Conservation (phyloP, 2,797 vertebrate species). For the Notolabrus celidotus region DNA sequence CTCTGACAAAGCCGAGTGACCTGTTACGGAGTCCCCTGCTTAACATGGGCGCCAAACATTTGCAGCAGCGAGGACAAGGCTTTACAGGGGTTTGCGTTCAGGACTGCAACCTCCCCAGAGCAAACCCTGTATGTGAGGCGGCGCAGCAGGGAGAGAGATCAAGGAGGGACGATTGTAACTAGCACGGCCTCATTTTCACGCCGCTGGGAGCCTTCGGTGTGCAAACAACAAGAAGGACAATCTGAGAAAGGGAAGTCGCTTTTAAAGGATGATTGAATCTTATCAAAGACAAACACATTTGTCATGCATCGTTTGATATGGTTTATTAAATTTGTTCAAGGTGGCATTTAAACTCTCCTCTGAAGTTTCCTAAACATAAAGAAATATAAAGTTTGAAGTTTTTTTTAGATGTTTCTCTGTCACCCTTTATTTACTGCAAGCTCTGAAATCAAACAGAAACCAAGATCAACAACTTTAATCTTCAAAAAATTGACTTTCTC, state of each 20-base stretch:
- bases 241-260: background rate
- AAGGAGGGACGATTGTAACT: slow-evolving; percentile 12
- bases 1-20: slow-evolving; percentile 5
- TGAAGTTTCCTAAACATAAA: slow-evolving; percentile 1
- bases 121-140: slow-evolving; percentile 4
- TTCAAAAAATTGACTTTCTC: background rate
- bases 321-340: slow-evolving; percentile 10
- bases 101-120: slow-evolving; percentile 26
- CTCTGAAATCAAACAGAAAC: background rate
- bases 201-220: background rate
- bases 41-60: slow-evolving; percentile 36
- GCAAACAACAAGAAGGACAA: background rate
- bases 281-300: slow-evolving; percentile 15
- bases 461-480: background rate
- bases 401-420: background rate
- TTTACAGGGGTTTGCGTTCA: slow-evolving; percentile 35
- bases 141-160: slow-evolving; percentile 34
- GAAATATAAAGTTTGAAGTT: background rate
- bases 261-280: slow-evolving; percentile 9
- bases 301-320: slow-evolving; percentile 13
- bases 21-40: slow-evolving; percentile 36
- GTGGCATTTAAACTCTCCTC: slow-evolving; percentile 8
- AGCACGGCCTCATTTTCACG: slow-evolving; percentile 24
- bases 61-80: slow-evolving; percentile 29
- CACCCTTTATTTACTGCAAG: too few relatives aligned